Base-by-base conservation (phyloP, 2,797 vertebrate species). In the Somateria mollissima region DNA sequence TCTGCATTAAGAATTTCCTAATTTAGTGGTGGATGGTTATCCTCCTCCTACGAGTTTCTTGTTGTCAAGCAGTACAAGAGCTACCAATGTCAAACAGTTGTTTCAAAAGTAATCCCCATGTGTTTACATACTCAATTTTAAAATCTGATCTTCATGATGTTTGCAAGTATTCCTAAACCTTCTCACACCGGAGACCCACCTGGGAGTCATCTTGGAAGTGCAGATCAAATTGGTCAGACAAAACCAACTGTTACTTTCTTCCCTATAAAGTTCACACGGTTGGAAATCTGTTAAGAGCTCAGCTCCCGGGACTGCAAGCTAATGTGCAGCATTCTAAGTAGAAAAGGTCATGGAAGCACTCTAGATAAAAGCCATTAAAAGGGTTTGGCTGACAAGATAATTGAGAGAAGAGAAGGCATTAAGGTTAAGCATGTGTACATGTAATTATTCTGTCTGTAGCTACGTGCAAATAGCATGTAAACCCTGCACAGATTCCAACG, bases 281-380 rank as follows among this genome's bases (percentile, higher is more conserved):
- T 69, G 73, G 81, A 82, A 95, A 94, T 43, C 58, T n/a, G 41
- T 21, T 6, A 83, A 91, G 85, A 90, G 87, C 69, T 85, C 85
- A 41, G 80, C 65, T 47, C 67, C 67, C 1, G 4, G 22, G 94
- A 88, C 70, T 75, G 60, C 6, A 61, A 84, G 96, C 78, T 92
- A 95, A 90, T 70, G 84, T 15, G 37, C 51, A 41, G 79, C 82
- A 70, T 97, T 97, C 77, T 69, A 76, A 89, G 86, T 3, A 67
- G 95, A 83, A 96, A 96, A 97, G 96, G 96, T 97, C 97, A 92
- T 5, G 60, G 80, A 96, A 76, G 83, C 87, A 69, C 84, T 75
- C 71, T 41, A 93, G 89, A 96, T 89, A 95, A 97, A 96, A 94
- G 91, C 92, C 90, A 94, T 93, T 96, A 96, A 87, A 80, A 72